A percentile compares a stretch with the other conserved stretches of the same genome.
Conservation (phyloP, 1,140 invertebrate species). For the Platyura marginata region DNA sequence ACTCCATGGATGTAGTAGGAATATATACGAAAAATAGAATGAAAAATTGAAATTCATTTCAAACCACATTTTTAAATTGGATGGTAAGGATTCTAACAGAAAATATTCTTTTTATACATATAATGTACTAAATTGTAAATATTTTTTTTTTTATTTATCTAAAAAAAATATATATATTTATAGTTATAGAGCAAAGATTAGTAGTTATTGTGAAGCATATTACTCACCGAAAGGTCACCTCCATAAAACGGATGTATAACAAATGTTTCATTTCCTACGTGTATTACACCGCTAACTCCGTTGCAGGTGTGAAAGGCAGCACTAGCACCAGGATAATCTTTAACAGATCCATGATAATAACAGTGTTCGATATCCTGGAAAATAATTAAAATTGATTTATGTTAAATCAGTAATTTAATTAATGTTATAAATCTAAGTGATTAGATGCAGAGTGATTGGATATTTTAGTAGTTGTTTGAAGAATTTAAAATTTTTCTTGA, state of each 20-base stretch:
- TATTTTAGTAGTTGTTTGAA: not conserved
- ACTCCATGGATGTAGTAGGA: not conserved
- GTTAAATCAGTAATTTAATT: constrained; percentile 1
- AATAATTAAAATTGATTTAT: constrained; percentile 2
- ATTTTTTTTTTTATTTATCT: not conserved
- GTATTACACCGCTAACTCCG: constrained; percentile 89
- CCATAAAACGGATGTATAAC: constrained; percentile 93
- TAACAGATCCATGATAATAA: constrained; percentile 89
- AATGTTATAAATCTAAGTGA: no score
- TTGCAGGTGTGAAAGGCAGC: constrained; percentile 95
- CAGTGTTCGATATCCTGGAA: constrained; percentile 90
- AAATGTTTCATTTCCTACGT: constrained; percentile 92
- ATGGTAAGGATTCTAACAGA: no score
- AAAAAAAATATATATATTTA: not conserved
- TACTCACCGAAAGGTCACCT: constrained; percentile 82
- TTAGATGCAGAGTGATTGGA: not conserved
- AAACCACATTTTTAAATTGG: not conserved
- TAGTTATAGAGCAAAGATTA: not conserved
- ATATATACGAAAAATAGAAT: not conserved
- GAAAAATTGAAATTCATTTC: not conserved
- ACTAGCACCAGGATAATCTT: constrained; percentile 88
- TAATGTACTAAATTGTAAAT: not conserved
- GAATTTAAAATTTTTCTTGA: no score
- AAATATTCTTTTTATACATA: not conserved
- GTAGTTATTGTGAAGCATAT: not conserved